A percentile compares a stretch with the other conserved stretches of the same genome.
Evolutionary conservation across 2,113 vertebrate species (phyloP).

Genomic region (Malurus elegans): DNA sequence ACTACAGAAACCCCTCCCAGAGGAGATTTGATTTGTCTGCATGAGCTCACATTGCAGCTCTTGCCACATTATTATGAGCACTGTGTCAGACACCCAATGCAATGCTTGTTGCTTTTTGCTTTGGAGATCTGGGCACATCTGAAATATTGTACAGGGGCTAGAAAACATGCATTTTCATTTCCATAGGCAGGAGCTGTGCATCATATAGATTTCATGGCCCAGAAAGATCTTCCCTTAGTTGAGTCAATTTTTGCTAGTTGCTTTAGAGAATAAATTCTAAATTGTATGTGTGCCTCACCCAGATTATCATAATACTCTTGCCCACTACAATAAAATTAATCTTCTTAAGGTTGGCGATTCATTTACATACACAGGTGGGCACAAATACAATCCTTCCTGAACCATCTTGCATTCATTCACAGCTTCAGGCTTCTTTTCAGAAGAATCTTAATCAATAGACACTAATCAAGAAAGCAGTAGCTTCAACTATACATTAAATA

Average conservation of each 20-base stretch:
- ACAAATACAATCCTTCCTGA: neutral
- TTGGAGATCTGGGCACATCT: neutral
- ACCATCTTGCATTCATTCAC: neutral
- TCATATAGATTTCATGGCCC: neutral
- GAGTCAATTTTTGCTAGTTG: neutral
- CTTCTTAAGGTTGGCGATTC: neutral
- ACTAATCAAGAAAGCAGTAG: slow-evolving; percentile 18
- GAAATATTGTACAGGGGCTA: neutral
- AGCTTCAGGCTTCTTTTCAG: neutral
- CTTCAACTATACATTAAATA: neutral
- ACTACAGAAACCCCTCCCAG: neutral
- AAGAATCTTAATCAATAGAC: neutral
- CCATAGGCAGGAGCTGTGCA: neutral
- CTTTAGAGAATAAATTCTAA: neutral
- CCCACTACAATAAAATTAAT: neutral
- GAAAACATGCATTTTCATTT: neutral
- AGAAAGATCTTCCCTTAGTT: neutral
- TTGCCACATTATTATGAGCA: neutral
- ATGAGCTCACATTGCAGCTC: neutral
- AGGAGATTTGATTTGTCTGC: neutral
- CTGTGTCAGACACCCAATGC: neutral
- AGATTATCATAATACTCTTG: neutral
- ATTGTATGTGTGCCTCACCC: neutral
- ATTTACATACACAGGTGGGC: neutral
- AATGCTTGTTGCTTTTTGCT: neutral